Evolutionary conservation across 2,888 invertebrate species (phyloP).

Genomic region (Ptychoptera contaminata): DNA sequence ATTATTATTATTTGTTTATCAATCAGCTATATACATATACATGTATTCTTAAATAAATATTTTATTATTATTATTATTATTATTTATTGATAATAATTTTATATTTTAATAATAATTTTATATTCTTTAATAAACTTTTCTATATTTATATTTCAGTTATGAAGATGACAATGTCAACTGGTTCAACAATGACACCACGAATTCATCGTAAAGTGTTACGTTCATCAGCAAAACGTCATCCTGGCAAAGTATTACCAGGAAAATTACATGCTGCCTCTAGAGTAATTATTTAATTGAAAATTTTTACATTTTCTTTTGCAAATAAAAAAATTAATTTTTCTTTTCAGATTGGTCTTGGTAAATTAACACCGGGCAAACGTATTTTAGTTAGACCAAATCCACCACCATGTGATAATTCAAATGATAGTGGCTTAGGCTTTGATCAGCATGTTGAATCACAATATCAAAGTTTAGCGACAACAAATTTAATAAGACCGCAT

Average conservation of each 20-base stretch:
- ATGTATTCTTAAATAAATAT: too few species aligned
- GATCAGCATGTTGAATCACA: constrained; percentile 52
- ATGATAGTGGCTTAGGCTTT: constrained; percentile 77
- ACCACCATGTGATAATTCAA: constrained; percentile 68
- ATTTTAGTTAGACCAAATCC: constrained; percentile 29
- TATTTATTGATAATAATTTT: too few species aligned
- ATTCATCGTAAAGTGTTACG: constrained; percentile 52
- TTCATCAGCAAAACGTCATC: constrained; percentile 44
- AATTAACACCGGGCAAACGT: constrained; percentile 27
- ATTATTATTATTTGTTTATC: too few species aligned
- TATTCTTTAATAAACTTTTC: too few species aligned
- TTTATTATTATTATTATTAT: too few species aligned
- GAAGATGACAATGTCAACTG: constrained; percentile 60
- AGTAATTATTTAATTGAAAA: constrained; percentile 20
- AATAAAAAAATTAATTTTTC: neutral
- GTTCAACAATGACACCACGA: constrained; percentile 47
- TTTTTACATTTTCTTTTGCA: neutral
- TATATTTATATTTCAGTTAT: constrained; percentile 33
- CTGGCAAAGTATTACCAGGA: constrained; percentile 31
- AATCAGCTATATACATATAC: too few species aligned
- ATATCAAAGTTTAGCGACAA: constrained; percentile 4
- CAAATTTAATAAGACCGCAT: too few species aligned
- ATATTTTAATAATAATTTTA: too few species aligned
- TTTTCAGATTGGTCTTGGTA: constrained; percentile 24
- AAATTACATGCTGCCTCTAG: constrained; percentile 33